Conservation (phyloP, 2,113 vertebrate species). For the Corythornis cristatus region DNA sequence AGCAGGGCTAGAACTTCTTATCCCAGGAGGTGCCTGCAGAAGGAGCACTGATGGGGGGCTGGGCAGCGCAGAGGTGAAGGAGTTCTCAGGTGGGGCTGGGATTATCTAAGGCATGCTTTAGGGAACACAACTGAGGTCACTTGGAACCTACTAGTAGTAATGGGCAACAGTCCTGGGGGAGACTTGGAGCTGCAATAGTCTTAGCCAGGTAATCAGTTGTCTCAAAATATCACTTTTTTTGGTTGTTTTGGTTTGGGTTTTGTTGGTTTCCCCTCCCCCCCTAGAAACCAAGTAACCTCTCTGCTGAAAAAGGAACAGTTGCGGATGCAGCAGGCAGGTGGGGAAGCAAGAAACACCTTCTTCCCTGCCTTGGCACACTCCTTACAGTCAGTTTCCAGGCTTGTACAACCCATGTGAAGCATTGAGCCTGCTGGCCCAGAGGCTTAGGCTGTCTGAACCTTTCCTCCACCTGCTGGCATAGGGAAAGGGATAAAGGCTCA, state of each 20-base stretch:
- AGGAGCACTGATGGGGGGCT: neutral
- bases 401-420: neutral
- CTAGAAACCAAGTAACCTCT: neutral
- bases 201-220: neutral
- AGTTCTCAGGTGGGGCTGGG: neutral
- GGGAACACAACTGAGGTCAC: neutral
- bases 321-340: neutral
- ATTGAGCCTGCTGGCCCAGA: neutral
- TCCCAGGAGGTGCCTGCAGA: neutral
- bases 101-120: neutral
- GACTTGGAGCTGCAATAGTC: neutral
- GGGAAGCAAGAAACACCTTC: neutral
- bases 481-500: neutral
- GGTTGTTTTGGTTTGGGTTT: too few species aligned
- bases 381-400: neutral
- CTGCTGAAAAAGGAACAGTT: neutral
- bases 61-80: rapidly evolving
- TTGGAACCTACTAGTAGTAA: neutral
- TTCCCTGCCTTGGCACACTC: neutral
- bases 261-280: too few species aligned
- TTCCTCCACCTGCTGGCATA: neutral
- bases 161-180: neutral
- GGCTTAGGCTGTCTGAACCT: rapidly evolving
- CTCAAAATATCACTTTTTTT: neutral
- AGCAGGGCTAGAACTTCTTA: neutral